phyloP scores from a whole-genome alignment of 2,113 vertebrate genomes.

The Bothrops jararaca region DNA sequence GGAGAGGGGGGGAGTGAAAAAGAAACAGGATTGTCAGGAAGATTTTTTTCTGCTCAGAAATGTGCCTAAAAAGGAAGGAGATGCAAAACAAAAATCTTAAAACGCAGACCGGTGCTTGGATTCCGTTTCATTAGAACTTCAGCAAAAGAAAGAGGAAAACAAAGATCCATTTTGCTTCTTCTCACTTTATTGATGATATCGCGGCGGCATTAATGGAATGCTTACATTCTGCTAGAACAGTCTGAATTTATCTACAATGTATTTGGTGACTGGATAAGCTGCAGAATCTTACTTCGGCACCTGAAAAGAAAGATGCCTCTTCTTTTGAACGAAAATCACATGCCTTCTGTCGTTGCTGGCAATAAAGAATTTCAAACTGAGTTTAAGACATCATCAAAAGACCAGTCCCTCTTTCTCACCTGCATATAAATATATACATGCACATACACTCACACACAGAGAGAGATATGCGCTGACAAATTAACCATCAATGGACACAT shows the following conservation, averaged over 20 bases:
- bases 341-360: neutral
- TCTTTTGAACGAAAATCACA: neutral
- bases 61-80: conserved; percentile 30
- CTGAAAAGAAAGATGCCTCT: neutral
- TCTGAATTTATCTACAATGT: conserved; percentile 55
- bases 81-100: conserved; percentile 12
- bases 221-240: conserved; percentile 56
- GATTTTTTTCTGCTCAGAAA: conserved; percentile 33
- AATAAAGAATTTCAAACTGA: neutral
- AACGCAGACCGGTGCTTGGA: conserved; percentile 48
- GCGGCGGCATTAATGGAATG: conserved; percentile 67
- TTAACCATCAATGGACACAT: too few relatives aligned
- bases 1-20: conserved; percentile 31
- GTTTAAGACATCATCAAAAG: neutral
- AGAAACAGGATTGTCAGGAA: conserved; percentile 39
- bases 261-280: conserved; percentile 49
- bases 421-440: too few relatives aligned
- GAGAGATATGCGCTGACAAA: too few relatives aligned
- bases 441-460: neutral
- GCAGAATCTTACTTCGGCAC: conserved; percentile 33
- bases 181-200: conserved; percentile 65
- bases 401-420: neutral
- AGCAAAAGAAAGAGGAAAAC: conserved; percentile 54
- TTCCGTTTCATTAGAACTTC: conserved; percentile 60
- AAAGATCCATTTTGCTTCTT: conserved; percentile 62